Evolutionary conservation across 1,140 invertebrate species (phyloP).

Genomic region (Ceratina japonica): DNA sequence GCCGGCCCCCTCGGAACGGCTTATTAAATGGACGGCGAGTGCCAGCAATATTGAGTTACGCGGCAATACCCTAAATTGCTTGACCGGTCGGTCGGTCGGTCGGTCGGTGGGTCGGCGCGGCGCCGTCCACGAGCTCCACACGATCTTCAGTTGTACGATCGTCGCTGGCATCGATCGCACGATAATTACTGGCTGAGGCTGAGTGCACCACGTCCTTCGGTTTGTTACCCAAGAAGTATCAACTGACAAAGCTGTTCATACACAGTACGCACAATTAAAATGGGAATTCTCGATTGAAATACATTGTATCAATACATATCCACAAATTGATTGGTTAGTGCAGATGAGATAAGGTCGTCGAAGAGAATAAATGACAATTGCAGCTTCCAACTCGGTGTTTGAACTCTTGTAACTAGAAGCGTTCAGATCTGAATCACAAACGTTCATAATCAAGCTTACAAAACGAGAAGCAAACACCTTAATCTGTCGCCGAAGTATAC

Average conservation of each 20-base stretch:
- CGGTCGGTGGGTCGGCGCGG: neutral
- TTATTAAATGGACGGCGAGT: slow-evolving; percentile 70
- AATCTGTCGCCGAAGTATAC: neutral
- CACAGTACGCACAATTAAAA: neutral
- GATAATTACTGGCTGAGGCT: slow-evolving; percentile 49
- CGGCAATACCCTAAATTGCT: slow-evolving; percentile 70
- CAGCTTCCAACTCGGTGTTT: too few relatives aligned
- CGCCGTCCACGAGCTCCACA: slow-evolving; percentile 43
- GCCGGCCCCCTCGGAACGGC: slow-evolving; percentile 52
- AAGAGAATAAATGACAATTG: too few relatives aligned
- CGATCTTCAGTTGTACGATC: slow-evolving; percentile 45
- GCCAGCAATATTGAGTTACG: slow-evolving; percentile 71
- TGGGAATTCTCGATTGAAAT: too few relatives aligned
- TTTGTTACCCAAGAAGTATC: slow-evolving; percentile 4
- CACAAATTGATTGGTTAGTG: too few relatives aligned
- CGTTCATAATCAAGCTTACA: too few relatives aligned
- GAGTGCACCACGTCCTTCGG: slow-evolving; percentile 27
- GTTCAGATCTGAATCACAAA: too few relatives aligned
- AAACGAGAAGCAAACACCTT: neutral
- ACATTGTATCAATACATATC: too few relatives aligned
- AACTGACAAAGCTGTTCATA: neutral
- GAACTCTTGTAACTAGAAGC: too few relatives aligned
- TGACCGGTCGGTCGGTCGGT: slow-evolving; percentile 17
- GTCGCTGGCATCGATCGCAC: slow-evolving; percentile 51
- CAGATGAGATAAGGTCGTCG: too few relatives aligned